phyloP scores from a whole-genome alignment of 2,797 vertebrate species.

The Vireo griseus region DNA sequence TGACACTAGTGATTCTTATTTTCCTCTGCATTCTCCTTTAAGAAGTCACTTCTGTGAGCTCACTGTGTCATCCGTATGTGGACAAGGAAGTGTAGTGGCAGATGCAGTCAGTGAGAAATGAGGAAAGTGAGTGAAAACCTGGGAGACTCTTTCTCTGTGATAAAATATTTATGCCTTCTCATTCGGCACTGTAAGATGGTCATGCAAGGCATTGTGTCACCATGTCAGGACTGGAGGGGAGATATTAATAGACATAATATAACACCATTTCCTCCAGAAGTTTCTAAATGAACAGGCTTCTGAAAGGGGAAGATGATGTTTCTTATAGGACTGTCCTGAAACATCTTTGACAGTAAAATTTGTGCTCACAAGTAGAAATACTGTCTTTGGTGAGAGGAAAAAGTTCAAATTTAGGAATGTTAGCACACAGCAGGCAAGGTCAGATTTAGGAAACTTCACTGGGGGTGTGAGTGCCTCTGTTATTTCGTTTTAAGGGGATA shows the following conservation, averaged over 20 bases:
- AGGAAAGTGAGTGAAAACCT: slow-evolving; percentile 49
- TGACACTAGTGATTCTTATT: slow-evolving; percentile 87
- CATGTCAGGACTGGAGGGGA: slow-evolving; percentile 65
- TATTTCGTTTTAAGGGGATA: slow-evolving; percentile 73
- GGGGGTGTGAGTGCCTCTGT: slow-evolving; percentile 74
- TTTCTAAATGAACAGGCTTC: slow-evolving; percentile 65
- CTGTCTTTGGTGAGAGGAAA: slow-evolving; percentile 42
- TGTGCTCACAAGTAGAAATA: slow-evolving; percentile 50
- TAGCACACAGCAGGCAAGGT: slow-evolving; percentile 58
- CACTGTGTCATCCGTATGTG: slow-evolving; percentile 22
- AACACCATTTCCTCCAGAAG: slow-evolving; percentile 65
- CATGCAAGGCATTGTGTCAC: slow-evolving; percentile 52
- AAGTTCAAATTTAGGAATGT: slow-evolving; percentile 31
- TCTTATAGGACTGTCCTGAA: slow-evolving; percentile 61
- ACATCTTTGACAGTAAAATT: slow-evolving; percentile 56
- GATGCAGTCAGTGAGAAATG: slow-evolving; percentile 55
- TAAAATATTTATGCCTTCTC: slow-evolving; percentile 69
- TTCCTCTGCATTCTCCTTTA: slow-evolving; percentile 79
- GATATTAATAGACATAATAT: slow-evolving; percentile 42
- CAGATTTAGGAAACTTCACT: slow-evolving; percentile 55
- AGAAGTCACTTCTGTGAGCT: slow-evolving; percentile 66
- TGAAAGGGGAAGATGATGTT: slow-evolving; percentile 60
- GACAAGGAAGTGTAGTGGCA: slow-evolving; percentile 63
- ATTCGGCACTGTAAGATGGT: slow-evolving; percentile 59
- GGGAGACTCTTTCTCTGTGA: slow-evolving; percentile 50